phyloP scores from a whole-genome alignment of 2,888 invertebrate genomes.

The Falcaria lacertinaria region DNA sequence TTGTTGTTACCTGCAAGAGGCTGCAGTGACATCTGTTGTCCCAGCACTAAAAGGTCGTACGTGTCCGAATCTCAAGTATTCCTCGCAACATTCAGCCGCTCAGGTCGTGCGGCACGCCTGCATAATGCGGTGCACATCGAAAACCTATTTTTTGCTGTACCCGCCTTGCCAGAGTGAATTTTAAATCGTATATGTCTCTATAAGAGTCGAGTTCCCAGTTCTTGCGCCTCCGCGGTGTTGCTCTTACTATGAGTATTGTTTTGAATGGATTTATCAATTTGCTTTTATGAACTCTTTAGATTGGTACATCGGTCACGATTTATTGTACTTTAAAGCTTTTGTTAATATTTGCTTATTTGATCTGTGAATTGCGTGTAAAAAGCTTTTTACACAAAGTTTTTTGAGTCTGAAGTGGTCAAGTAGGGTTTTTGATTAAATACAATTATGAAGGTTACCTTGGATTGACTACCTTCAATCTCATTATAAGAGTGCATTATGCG shows the following conservation, averaged over 20 bases:
- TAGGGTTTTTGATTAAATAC: too few relatives aligned
- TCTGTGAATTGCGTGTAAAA: too few relatives aligned
- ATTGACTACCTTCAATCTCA: too few relatives aligned
- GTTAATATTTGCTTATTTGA: too few relatives aligned
- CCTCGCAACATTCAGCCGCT: constrained; percentile 30
- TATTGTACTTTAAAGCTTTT: too few relatives aligned
- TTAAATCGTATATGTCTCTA: constrained; percentile 72
- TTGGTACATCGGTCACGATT: too few relatives aligned
- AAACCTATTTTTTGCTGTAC: constrained; percentile 74
- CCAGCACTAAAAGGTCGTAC: constrained; percentile 1
- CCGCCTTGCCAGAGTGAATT: constrained; percentile 47
- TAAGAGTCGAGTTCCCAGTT: constrained; percentile 49
- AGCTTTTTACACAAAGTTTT: too few relatives aligned
- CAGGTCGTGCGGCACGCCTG: constrained; percentile 73
- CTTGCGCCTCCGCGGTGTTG: constrained; percentile 40
- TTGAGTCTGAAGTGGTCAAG: too few relatives aligned
- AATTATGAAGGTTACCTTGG: too few relatives aligned
- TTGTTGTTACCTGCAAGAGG: constrained; percentile 1
- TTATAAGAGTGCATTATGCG: too few relatives aligned
- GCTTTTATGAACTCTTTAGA: constrained; percentile 13
- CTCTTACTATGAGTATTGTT: constrained; percentile 34
- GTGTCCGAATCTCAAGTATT: constrained; percentile 21
- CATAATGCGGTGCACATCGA: constrained; percentile 62
- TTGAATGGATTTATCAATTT: neutral
- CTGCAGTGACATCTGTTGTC: constrained; percentile 1